These are phyloP conservation scores for Platysternon megacephalum DNA, from an alignment of 2,113 vertebrate genomes.

Conservation along the genomic window DNA sequence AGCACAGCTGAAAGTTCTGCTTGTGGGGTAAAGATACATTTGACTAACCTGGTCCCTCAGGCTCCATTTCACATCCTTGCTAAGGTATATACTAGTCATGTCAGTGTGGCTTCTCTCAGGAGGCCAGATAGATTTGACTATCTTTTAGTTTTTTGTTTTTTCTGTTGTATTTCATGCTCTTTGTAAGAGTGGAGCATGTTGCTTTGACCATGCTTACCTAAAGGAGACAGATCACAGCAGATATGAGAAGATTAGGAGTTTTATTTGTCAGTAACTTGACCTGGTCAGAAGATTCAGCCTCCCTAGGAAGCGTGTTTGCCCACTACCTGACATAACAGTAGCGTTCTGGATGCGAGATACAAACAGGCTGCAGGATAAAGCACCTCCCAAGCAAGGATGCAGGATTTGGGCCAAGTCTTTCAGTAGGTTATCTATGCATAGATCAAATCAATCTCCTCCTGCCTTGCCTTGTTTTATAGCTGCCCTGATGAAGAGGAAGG, in stretches of 20 bases:
- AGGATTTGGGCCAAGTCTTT: background rate
- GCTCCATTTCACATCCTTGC: background rate
- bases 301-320: background rate
- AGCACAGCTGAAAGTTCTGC: background rate
- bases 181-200: background rate
- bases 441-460: background rate
- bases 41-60: background rate
- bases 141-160: background rate
- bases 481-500: conserved; percentile 90
- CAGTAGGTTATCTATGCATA: background rate
- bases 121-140: background rate
- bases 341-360: background rate
- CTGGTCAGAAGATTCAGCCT: background rate
- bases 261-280: background rate
- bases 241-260: background rate
- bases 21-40: background rate
- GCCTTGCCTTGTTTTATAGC: conserved; percentile 68
- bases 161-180: background rate
- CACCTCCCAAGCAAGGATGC: background rate
- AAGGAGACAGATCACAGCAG: background rate
- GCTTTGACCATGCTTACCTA: background rate
- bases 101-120: background rate
- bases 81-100: background rate
- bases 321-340: background rate
- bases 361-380: background rate